Percentiles rank a stretch among this genome's conserved stretches.
Evolutionary conservation across 64 coral and sea anemone genomes (phyloP).

Genomic region (Dendrophyllia cribrosa): DNA sequence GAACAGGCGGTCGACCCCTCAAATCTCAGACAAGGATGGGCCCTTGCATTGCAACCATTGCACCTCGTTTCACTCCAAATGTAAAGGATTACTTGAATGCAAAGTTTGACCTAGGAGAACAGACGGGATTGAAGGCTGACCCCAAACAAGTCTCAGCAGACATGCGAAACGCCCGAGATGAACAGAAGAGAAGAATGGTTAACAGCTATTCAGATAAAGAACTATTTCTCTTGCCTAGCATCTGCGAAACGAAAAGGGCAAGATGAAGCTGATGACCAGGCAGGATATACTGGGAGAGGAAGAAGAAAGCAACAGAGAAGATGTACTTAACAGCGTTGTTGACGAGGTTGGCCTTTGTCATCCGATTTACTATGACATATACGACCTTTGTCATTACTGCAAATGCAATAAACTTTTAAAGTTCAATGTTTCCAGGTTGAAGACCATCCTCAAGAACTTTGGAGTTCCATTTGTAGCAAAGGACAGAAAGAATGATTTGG

Average conservation of each 20-base stretch:
- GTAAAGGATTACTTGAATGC: constrained; percentile 21
- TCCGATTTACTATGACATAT: constrained; percentile 9
- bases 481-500: constrained; percentile 40
- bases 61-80: background rate
- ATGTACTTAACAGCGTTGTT: background rate
- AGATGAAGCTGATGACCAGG: background rate
- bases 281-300: background rate
- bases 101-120: constrained; percentile 47
- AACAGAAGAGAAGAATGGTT: constrained; percentile 56
- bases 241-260: background rate
- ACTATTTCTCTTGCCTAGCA: constrained; percentile 10
- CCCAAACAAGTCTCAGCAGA: constrained; percentile 16
- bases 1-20: too few relatives aligned
- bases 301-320: constrained; percentile 6
- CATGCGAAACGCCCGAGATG: too few relatives aligned
- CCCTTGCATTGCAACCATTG: too few relatives aligned
- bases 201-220: background rate
- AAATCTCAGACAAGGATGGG: too few relatives aligned
- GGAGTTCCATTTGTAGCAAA: constrained; percentile 1
- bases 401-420: background rate
- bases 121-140: constrained; percentile 17
- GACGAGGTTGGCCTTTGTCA: constrained; percentile 4
- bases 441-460: constrained; percentile 1
- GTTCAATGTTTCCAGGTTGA: constrained; percentile 29
- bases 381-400: constrained; percentile 21